These are phyloP conservation scores for Panagrolaimus sp. DNA, from an alignment of 1,140 invertebrate genomes.

Conservation along the genomic window DNA sequence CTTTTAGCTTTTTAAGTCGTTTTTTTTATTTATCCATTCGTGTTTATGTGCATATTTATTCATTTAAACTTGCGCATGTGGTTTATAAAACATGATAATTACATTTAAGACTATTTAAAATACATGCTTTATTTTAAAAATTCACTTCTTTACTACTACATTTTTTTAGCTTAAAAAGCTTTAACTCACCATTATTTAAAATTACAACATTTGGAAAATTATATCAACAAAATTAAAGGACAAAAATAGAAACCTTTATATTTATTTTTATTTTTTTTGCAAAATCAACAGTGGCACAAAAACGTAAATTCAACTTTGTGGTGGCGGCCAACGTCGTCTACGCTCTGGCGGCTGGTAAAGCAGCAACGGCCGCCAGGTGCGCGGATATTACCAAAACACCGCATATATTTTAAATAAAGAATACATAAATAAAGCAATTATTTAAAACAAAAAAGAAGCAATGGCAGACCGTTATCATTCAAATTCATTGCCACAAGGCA, in stretches of 20 bases:
- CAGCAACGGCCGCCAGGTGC: slow-evolving; percentile 10
- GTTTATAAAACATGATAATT: too few species aligned
- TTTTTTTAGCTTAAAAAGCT: slow-evolving; percentile 5
- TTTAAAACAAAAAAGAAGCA: too few species aligned
- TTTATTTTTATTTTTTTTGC: neutral
- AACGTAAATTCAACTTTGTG: neutral
- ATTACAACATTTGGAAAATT: neutral
- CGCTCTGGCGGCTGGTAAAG: slow-evolving; percentile 12
- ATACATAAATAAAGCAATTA: neutral
- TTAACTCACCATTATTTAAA: neutral
- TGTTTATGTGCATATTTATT: too few species aligned
- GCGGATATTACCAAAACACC: neutral
- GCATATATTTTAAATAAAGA: too few species aligned
- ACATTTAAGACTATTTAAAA: neutral
- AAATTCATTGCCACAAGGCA: neutral
- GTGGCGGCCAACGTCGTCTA: slow-evolving; percentile 1
- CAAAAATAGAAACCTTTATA: neutral
- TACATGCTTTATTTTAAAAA: neutral
- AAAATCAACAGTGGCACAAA: neutral
- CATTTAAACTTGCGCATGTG: too few species aligned
- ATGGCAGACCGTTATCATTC: neutral
- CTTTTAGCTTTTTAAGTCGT: neutral
- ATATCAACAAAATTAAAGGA: neutral
- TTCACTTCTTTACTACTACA: neutral
- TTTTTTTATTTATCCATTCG: too few species aligned